Conservation (phyloP, 2,888 invertebrate species). For the Mimachlamys varia region DNA sequence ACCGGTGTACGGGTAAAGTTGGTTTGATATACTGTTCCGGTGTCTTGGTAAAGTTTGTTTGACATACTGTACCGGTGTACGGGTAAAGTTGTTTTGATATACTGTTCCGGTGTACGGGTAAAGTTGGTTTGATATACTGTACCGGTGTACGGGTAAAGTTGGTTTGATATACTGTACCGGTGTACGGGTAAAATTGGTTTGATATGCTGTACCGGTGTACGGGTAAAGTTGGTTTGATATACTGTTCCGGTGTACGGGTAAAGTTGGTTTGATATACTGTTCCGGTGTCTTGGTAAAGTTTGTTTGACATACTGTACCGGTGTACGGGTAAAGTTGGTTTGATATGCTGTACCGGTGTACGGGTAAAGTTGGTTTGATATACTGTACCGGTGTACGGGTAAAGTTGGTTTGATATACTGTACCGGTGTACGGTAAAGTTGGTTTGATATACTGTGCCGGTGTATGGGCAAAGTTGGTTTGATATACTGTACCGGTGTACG, state of each 20-base stretch:
- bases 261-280: neutral
- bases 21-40: neutral
- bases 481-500: too few relatives aligned
- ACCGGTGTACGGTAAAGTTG: neutral
- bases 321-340: neutral
- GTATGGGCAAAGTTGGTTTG: neutral
- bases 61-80: neutral
- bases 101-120: neutral
- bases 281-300: neutral
- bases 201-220: neutral
- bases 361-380: neutral
- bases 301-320: too few relatives aligned
- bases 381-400: neutral
- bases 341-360: neutral
- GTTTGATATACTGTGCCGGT: neutral
- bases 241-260: neutral
- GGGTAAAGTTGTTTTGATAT: neutral
- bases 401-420: neutral
- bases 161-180: neutral
- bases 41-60: neutral
- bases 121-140: too few relatives aligned
- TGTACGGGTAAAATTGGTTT: neutral
- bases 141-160: too few relatives aligned
- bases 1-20: neutral
- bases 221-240: neutral